These are phyloP conservation scores for Nesometra sesokonis DNA, from an alignment of 35 echinoderm and acorn worm genomes.

Conservation along the genomic window DNA sequence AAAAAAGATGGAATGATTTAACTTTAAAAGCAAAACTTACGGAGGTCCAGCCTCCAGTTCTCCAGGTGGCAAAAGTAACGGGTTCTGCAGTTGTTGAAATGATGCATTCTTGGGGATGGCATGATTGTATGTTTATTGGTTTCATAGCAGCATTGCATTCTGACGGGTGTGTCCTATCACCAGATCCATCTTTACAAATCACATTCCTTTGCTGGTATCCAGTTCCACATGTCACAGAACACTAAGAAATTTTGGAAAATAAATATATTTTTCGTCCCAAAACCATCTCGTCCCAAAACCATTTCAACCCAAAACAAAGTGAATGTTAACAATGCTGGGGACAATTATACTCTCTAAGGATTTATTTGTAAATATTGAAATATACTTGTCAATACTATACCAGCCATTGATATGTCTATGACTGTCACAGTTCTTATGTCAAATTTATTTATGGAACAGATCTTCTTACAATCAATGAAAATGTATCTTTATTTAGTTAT, in stretches of 20 bases:
- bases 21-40: slow-evolving; percentile 22
- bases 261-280: background rate
- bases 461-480: too few species aligned
- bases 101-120: background rate
- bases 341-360: too few species aligned
- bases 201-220: slow-evolving; percentile 6
- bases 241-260: slow-evolving; percentile 6
- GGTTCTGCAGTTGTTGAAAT: background rate
- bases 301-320: too few species aligned
- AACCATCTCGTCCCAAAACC: too few species aligned
- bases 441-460: too few species aligned
- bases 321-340: too few species aligned
- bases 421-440: too few species aligned
- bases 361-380: too few species aligned
- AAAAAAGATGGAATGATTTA: too few species aligned
- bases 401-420: too few species aligned
- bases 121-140: slow-evolving; percentile 7
- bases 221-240: slow-evolving; percentile 33
- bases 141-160: slow-evolving; percentile 34
- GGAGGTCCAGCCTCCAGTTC: slow-evolving; percentile 40
- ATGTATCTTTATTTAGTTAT: too few species aligned
- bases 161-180: background rate
- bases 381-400: too few species aligned
- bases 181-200: slow-evolving; percentile 5
- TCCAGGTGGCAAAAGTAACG: slow-evolving; percentile 17